These are phyloP conservation scores for Chloroceryle inda DNA, from an alignment of 2,797 vertebrate species.

Conservation along the genomic window DNA sequence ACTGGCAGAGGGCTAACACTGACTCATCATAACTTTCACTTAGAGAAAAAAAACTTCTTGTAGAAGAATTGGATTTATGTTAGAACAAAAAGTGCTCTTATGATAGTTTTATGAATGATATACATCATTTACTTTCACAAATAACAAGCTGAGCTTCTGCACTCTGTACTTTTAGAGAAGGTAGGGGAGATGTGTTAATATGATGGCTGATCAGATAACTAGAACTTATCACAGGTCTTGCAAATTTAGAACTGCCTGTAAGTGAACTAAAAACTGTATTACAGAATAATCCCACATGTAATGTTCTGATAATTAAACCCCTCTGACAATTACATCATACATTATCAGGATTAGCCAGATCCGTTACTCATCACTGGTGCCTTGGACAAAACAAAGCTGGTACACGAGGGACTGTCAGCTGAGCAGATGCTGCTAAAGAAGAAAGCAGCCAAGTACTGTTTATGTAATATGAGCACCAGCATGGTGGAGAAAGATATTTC, in stretches of 20 bases:
- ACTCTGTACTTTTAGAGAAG: background rate
- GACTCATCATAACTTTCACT: background rate
- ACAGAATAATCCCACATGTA: slow-evolving; percentile 78
- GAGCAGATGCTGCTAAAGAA: slow-evolving; percentile 77
- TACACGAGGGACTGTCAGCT: slow-evolving; percentile 75
- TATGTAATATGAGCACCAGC: slow-evolving; percentile 82
- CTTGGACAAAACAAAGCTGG: slow-evolving; percentile 81
- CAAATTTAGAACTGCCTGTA: slow-evolving; percentile 69
- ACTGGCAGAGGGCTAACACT: background rate
- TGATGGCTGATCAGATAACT: background rate
- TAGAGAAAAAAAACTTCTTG: background rate
- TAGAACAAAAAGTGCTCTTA: background rate
- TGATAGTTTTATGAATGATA: background rate
- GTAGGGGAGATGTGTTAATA: background rate
- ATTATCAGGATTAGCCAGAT: slow-evolving; percentile 88
- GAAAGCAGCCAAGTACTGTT: slow-evolving; percentile 85
- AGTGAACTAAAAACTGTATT: slow-evolving; percentile 74
- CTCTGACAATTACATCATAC: slow-evolving; percentile 94
- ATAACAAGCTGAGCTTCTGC: background rate
- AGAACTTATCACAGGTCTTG: background rate
- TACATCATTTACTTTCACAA: background rate
- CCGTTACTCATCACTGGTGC: slow-evolving; percentile 89
- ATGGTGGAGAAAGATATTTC: slow-evolving; percentile 49
- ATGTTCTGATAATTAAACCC: slow-evolving; percentile 90
- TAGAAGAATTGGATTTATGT: background rate